Evolutionary conservation across 2,888 invertebrate genomes (phyloP), one percentile per base, ranked within the genome.

Genomic region (Siphlonurus alternatus): DNA sequence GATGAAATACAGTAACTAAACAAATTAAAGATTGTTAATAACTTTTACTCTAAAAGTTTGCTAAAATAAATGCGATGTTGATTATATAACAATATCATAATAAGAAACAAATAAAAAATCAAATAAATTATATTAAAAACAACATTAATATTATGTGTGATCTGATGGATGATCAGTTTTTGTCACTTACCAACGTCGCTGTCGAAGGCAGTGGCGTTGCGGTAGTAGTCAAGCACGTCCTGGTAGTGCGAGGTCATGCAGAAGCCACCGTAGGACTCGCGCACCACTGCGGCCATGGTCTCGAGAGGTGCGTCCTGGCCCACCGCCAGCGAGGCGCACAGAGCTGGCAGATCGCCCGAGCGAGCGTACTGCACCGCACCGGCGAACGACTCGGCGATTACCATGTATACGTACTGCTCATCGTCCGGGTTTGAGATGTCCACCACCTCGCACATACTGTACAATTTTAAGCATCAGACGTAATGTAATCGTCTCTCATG

Each of bases 111-210:
- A n/a, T n/a, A n/a, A n/a, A n/a, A n/a, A n/a, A n/a, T n/a, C n/a
- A n/a, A n/a, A n/a, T n/a, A n/a, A n/a, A n/a, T n/a, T n/a, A n/a
- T n/a, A n/a, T n/a, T n/a, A n/a, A n/a, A n/a, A n/a, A n/a, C n/a
- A n/a, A n/a, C n/a, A n/a, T n/a, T n/a, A n/a, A n/a, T n/a, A n/a
- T n/a, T n/a, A n/a, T n/a, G n/a, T n/a, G n/a, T n/a, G n/a, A n/a
- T n/a, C n/a, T n/a, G n/a, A n/a, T n/a, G n/a, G n/a, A n/a, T n/a
- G n/a, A n/a, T n/a, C n/a, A n/a, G n/a, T n/a, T n/a, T n/a, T n/a
- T n/a, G n/a, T 71, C 23, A 76, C 24, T 22, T 53, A n/a, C 23
- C 22, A 22, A 56, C n/a, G n/a, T 56, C 56, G 7, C n/a, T 22
- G 7, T 10, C 7, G 56, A 20, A 56, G 5, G n/a, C 19, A 22